Evolutionary conservation across 2,797 vertebrate genomes (phyloP).

Genomic region (Alcedo quadribrachys): DNA sequence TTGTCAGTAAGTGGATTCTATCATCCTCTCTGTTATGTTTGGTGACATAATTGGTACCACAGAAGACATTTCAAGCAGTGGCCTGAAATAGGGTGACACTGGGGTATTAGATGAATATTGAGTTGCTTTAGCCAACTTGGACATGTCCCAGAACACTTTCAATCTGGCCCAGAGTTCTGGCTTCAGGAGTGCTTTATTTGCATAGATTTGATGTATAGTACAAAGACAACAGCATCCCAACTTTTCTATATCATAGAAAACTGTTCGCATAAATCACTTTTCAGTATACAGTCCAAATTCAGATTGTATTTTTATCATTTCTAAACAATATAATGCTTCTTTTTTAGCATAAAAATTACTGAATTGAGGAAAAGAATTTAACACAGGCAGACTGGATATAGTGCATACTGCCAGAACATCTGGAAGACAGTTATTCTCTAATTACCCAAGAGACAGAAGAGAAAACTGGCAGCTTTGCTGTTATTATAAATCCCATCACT

Average conservation of each 20-base stretch:
- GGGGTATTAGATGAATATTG: background rate
- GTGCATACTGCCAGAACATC: constrained; percentile 47
- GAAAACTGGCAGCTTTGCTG: constrained; percentile 51
- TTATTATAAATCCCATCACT: constrained; percentile 39
- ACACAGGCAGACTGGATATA: background rate
- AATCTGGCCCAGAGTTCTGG: background rate
- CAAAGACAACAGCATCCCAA: background rate
- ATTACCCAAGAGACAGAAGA: constrained; percentile 46
- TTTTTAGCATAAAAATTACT: constrained; percentile 41
- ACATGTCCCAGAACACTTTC: background rate
- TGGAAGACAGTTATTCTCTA: constrained; percentile 50
- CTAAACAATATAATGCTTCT: constrained; percentile 3
- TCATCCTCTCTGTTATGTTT: rapidly evolving
- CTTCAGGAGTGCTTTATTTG: background rate
- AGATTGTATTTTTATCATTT: background rate
- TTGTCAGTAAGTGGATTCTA: background rate
- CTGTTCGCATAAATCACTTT: background rate
- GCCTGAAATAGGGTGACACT: background rate
- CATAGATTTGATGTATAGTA: background rate
- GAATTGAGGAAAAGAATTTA: constrained; percentile 14
- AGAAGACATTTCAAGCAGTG: background rate
- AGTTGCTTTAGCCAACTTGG: background rate
- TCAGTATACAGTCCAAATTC: background rate
- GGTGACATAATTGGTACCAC: background rate
- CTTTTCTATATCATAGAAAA: background rate